Percentiles rank a stretch among this genome's conserved stretches.
phyloP scores from a whole-genome alignment of 2,113 vertebrate species.

The Engraulis encrasicolus region DNA sequence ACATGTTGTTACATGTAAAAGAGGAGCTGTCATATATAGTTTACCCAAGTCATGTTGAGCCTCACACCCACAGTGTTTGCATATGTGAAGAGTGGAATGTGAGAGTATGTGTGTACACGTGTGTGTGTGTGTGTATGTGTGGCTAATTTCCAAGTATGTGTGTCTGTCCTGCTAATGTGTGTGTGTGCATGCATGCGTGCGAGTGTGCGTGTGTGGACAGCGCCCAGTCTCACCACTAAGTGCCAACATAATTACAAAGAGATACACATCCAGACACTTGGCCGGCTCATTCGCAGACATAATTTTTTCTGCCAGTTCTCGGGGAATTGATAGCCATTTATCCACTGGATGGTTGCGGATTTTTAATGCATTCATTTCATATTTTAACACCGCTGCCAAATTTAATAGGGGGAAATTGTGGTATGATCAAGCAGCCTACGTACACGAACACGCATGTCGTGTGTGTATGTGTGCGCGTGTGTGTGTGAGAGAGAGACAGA shows the following conservation, averaged over 20 bases:
- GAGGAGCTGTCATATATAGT: no score
- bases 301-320: slow-evolving; percentile 75
- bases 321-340: slow-evolving; percentile 78
- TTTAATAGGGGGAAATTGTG: slow-evolving; percentile 74
- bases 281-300: slow-evolving; percentile 67
- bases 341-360: slow-evolving; percentile 73
- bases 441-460: slow-evolving; percentile 9
- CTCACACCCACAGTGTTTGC: background rate
- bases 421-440: slow-evolving; percentile 62
- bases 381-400: slow-evolving; percentile 77
- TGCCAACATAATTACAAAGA: slow-evolving; percentile 74
- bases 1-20: no score
- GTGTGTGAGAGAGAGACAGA: slow-evolving; percentile 22
- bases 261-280: slow-evolving; percentile 73
- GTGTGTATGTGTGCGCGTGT: slow-evolving; percentile 36
- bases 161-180: no score
- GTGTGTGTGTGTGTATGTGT: slow-evolving; percentile 19
- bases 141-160: no score
- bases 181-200: slow-evolving; percentile 27
- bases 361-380: slow-evolving; percentile 81
- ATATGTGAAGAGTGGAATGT: slow-evolving; percentile 22
- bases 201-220: slow-evolving; percentile 40
- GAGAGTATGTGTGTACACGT: slow-evolving; percentile 40
- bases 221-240: slow-evolving; percentile 62
- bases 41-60: background rate